These are phyloP conservation scores for Drosophila trichaetosa DNA, from an alignment of 2,888 invertebrate species.

Conservation along the genomic window DNA sequence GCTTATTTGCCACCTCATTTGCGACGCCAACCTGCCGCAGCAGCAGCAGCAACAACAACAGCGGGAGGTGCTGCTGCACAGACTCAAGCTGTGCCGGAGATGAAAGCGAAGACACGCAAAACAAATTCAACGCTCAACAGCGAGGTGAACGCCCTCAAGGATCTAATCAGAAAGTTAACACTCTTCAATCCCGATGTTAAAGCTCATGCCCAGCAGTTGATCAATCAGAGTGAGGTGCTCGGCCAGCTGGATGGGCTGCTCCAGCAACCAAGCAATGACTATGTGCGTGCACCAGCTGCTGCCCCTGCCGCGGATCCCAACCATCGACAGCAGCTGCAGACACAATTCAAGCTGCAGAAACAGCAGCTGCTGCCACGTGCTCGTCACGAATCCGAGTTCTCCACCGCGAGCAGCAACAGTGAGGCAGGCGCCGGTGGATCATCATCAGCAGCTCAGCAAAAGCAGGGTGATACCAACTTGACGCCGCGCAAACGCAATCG, in stretches of 20 bases:
- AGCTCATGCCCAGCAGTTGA: slow-evolving; percentile 47
- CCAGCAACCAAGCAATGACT: not conserved
- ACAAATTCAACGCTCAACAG: slow-evolving; percentile 40
- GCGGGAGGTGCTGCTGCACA: not conserved
- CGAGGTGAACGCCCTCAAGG: slow-evolving; percentile 65
- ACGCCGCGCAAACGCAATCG: slow-evolving; percentile 30
- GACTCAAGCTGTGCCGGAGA: not conserved
- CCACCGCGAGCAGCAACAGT: slow-evolving; percentile 57
- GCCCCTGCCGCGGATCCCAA: slow-evolving; percentile 10
- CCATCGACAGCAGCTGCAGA: slow-evolving; percentile 8
- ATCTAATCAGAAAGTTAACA: slow-evolving; percentile 41
- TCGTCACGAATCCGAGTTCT: slow-evolving; percentile 58
- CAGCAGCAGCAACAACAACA: slow-evolving; percentile 2
- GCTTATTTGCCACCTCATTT: slow-evolving; percentile 8
- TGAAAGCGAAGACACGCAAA: slow-evolving; percentile 18
- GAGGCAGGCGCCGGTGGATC: not conserved
- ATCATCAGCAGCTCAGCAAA: not conserved
- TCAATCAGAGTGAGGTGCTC: slow-evolving; percentile 58
- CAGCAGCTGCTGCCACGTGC: slow-evolving; percentile 2
- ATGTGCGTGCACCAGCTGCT: not conserved
- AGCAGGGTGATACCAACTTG: not conserved
- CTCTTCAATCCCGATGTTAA: slow-evolving; percentile 47
- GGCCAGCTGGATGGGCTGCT: slow-evolving; percentile 52
- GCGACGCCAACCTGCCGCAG: not conserved
- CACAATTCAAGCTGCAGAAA: slow-evolving; percentile 4